Conservation (phyloP, 1,140 invertebrate species). For the Drosophila pectinifera region DNA sequence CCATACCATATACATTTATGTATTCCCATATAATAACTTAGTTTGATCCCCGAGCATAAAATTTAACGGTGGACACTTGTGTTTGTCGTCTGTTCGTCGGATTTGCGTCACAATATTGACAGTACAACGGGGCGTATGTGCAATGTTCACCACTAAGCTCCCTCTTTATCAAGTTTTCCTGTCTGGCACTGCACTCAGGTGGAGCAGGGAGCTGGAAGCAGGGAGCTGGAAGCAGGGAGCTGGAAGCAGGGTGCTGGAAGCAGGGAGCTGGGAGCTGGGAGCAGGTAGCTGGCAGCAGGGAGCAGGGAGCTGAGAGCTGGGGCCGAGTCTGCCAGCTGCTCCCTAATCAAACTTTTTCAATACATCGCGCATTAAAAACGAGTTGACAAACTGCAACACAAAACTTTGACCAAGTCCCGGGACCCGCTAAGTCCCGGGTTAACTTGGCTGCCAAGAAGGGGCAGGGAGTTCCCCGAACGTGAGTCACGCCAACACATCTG, state of each 20-base stretch:
- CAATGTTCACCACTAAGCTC: constrained; percentile 28
- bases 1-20: constrained; percentile 39
- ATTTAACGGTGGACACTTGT: constrained; percentile 68
- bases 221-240: constrained; percentile 15
- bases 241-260: constrained; percentile 11
- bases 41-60: constrained; percentile 68
- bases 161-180: constrained; percentile 47
- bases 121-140: constrained; percentile 57
- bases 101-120: constrained; percentile 61
- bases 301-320: no score
- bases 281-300: constrained; percentile 12
- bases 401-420: constrained; percentile 68
- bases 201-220: constrained; percentile 9
- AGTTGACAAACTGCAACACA: constrained; percentile 70
- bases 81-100: constrained; percentile 49
- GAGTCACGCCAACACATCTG: constrained; percentile 39
- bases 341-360: constrained; percentile 81
- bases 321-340: constrained; percentile 53
- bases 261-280: constrained; percentile 16
- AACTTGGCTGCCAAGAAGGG: constrained; percentile 17
- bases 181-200: constrained; percentile 58
- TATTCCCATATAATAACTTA: constrained; percentile 62
- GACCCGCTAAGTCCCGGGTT: constrained; percentile 47
- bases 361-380: constrained; percentile 68
- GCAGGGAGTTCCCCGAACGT: constrained; percentile 7